Evolutionary conservation across 2,113 vertebrate genomes (phyloP), one percentile per base, ranked within the genome.

Genomic region (Semnornis frantzii): DNA sequence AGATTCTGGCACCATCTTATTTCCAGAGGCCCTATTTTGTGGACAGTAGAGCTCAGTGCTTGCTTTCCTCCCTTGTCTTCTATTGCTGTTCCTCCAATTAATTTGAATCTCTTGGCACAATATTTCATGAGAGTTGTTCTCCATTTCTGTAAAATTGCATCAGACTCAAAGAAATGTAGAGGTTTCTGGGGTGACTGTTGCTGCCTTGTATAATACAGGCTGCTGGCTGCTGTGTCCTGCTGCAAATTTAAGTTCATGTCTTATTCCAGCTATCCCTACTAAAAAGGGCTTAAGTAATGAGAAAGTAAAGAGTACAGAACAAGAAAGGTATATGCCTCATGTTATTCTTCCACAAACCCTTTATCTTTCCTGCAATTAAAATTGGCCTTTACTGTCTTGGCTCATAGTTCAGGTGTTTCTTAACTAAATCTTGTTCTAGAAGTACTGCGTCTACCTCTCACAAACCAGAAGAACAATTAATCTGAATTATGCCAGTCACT

Each of bases 11-110:
- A 76, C 15, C 12, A 15, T 80, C 60, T 71, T 77, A 64, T 82
- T 95, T 96, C 78, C 91, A 93, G 69, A 80, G 60, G 79, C 44
- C 48, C 77, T 85, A 30, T 89, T 89, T 57, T 91, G 64, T 85
- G 64, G 68, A 80, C 93, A 91, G 37, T 21, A 82, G 63, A 91
- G 37, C 23, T 87, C 66, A 63, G 7, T 21, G 59, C 78, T 93
- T 92, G 77, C 52, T 79, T 34, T 94, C 54, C 63, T 91, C 63
- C 70, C 30, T 12, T 6, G 3, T 57, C 16, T 82, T 83, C 58
- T 70, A 44, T 87, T 62, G 31, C 68, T 82, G 34, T 76, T 72
- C 39, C 50, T 69, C 12, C 0, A 1, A 75, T 52, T 68, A 57
- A 9, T 63, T 91, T 8, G 19, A 79, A 82, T 70, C 52, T 87